These are phyloP conservation scores for Phocoena phocoena DNA, from an alignment of 2,113 vertebrate species.

Conservation along the genomic window DNA sequence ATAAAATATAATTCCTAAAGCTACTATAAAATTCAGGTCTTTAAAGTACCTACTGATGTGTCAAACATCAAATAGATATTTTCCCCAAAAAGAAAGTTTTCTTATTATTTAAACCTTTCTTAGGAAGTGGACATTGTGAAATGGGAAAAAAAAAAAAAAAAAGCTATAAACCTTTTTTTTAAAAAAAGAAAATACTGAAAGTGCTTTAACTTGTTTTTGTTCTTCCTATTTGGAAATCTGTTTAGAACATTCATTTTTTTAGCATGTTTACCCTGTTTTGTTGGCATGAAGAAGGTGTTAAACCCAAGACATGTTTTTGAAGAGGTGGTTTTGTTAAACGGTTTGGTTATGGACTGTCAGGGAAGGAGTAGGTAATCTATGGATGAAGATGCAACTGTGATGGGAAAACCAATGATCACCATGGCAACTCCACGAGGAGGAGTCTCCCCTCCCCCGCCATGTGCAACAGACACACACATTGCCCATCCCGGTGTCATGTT, in stretches of 20 bases:
- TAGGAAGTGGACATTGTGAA: conserved; percentile 78
- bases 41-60: conserved; percentile 84
- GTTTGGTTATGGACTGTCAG: conserved; percentile 64
- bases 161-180: conserved; percentile 81
- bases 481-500: conserved; percentile 31
- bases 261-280: conserved; percentile 84
- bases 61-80: conserved; percentile 86
- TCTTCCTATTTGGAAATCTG: conserved; percentile 77
- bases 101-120: conserved; percentile 77
- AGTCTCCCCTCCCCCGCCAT: conserved; percentile 12
- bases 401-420: conserved; percentile 35
- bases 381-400: conserved; percentile 61
- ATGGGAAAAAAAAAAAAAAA: conserved; percentile 53
- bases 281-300: conserved; percentile 74
- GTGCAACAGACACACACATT: conserved; percentile 56
- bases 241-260: conserved; percentile 60
- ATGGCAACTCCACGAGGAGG: conserved; percentile 35
- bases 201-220: conserved; percentile 81
- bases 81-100: conserved; percentile 73
- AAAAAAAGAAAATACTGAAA: conserved; percentile 80
- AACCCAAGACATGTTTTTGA: conserved; percentile 39
- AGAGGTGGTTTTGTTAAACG: conserved; percentile 73
- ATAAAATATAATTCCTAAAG: conserved; percentile 87
- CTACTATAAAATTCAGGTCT: conserved; percentile 88
- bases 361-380: conserved; percentile 71